Evolutionary conservation across 1,140 invertebrate species (phyloP), one percentile per base, ranked within the genome.

Genomic region (Diploscapter pachys): DNA sequence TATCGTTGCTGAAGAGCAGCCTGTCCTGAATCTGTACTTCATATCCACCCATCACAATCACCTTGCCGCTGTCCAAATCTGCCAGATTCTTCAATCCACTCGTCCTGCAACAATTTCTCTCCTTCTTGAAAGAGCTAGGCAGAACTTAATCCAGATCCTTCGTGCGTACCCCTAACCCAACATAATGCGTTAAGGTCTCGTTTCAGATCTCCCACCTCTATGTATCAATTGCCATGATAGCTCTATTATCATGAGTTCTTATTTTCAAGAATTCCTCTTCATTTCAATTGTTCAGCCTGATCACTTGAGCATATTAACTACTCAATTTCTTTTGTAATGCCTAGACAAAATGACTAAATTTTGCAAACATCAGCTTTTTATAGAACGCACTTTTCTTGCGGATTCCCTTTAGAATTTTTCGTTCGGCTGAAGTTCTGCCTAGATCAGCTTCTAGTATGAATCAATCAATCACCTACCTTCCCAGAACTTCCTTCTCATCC

Each of bases 1-100:
- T 31, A 31, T 31, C 31, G 31, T 31, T 31, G 31, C 31, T 31
- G 31, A 8, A 65, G n/a, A 4, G 48, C 48, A 74, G 9, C 31
- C 63, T n/a, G 50, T 76, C 63, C 54, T 76, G 75, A 49, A 76
- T 76, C 55, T 72, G 31, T 0, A 76, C 69, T 50, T 73, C 70
- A 54, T 61, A 72, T 31, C 57, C 53, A 9, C 75, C 75, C 49
- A 76, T 71, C 13, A 66, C 72, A 3, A 76, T 51, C 13, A 76
- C 50, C 5, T 61, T 57, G 11, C 70, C 75, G 9, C 68, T 65
- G 8, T 62, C 63, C 3, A 76, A 50, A 5, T 76, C 72, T 11
- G 64, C 75, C 31, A 71, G 31, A 5, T 51, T 66, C 63, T 76
- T 76, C 8, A 74, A 6, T 48, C 72, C 64, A 3, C 69, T 57